phyloP scores from a whole-genome alignment of 1,140 invertebrate species.

The Drosophila sturtevanti region DNA sequence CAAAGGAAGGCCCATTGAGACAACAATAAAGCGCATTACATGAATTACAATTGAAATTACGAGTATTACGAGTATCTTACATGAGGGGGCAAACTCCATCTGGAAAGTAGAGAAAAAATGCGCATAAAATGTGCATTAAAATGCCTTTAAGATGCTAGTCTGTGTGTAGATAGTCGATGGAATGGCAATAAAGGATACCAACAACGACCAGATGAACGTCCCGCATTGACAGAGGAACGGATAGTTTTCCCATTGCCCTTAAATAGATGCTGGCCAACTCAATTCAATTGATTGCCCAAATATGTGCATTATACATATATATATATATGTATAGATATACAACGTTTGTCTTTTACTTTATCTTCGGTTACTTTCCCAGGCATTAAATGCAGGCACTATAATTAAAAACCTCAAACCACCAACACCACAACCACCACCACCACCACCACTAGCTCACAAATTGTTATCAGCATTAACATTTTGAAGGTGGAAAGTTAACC shows the following conservation, averaged over 20 bases:
- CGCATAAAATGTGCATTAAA: slow-evolving; percentile 74
- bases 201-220: slow-evolving; percentile 6
- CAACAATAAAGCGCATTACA: slow-evolving; percentile 60
- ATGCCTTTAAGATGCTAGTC: slow-evolving; percentile 48
- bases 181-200: slow-evolving; percentile 68
- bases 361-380: background rate
- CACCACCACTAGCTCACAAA: background rate
- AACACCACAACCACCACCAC: no score
- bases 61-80: slow-evolving; percentile 35
- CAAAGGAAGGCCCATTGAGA: slow-evolving; percentile 37
- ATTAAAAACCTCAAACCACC: slow-evolving; percentile 16
- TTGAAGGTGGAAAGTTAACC: slow-evolving; percentile 8
- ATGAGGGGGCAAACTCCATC: slow-evolving; percentile 27
- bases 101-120: slow-evolving; percentile 44
- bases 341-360: background rate
- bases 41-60: slow-evolving; percentile 73
- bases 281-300: slow-evolving; percentile 3
- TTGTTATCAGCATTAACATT: slow-evolving; percentile 3
- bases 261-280: slow-evolving; percentile 24
- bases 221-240: slow-evolving; percentile 29
- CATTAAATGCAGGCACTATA: slow-evolving; percentile 3
- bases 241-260: slow-evolving; percentile 53
- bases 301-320: background rate
- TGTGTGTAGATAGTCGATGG: slow-evolving; percentile 44
- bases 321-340: background rate